Percentiles rank a stretch among this genome's conserved stretches.
phyloP scores from a whole-genome alignment of 1,140 invertebrate species.

The Lepidostoma basale region DNA sequence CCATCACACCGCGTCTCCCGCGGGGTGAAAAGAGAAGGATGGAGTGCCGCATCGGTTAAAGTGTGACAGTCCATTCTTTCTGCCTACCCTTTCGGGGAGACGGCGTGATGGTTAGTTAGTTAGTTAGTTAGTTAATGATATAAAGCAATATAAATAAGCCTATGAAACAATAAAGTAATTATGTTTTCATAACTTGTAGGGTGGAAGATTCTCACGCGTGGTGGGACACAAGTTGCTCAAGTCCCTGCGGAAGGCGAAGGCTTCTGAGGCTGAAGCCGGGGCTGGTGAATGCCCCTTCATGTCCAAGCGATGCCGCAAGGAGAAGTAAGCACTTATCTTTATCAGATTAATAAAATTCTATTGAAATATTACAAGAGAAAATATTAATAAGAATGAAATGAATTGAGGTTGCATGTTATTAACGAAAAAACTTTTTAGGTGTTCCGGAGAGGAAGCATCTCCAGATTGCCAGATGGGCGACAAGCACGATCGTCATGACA shows the following conservation, averaged over 20 bases:
- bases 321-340: conserved; percentile 18
- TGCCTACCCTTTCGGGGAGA: too few species aligned
- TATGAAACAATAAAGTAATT: too few species aligned
- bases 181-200: conserved; percentile 16
- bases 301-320: conserved; percentile 32
- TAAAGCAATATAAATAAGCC: too few species aligned
- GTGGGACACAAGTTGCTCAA: conserved; percentile 31
- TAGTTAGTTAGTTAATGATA: too few species aligned
- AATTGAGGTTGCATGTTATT: not conserved
- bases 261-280: not conserved
- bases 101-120: too few species aligned
- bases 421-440: conserved; percentile 13
- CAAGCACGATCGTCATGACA: conserved; percentile 47
- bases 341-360: not conserved
- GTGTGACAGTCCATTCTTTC: too few species aligned
- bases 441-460: not conserved
- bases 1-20: too few species aligned
- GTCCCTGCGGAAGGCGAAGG: conserved; percentile 1
- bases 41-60: too few species aligned
- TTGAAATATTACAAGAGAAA: not conserved
- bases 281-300: conserved; percentile 2
- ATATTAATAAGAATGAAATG: not conserved
- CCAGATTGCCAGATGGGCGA: conserved; percentile 4
- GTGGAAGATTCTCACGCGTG: not conserved
- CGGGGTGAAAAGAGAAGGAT: too few species aligned